Percentiles rank a stretch among this genome's conserved stretches.
phyloP scores from a whole-genome alignment of 2,888 invertebrate genomes.

The Macaria liturata region DNA sequence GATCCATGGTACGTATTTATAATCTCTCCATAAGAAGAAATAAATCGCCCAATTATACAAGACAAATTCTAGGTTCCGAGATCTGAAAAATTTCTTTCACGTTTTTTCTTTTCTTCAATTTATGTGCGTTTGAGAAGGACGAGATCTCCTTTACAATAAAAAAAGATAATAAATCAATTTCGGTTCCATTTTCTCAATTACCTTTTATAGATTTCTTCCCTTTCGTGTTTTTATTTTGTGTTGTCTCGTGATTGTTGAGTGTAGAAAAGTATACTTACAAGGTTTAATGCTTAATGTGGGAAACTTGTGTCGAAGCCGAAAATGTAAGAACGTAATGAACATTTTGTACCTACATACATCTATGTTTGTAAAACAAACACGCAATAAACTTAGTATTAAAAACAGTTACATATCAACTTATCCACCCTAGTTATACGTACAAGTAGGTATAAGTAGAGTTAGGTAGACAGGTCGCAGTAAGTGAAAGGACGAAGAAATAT shows the following conservation, averaged over 20 bases:
- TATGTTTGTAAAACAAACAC: too few species aligned
- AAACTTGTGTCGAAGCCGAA: too few species aligned
- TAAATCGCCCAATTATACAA: slow-evolving; percentile 22
- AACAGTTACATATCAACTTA: too few species aligned
- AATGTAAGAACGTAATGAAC: too few species aligned
- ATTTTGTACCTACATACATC: too few species aligned
- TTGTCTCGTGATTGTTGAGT: too few species aligned
- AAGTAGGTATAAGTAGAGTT: too few species aligned
- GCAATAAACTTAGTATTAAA: too few species aligned
- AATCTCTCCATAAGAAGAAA: slow-evolving; percentile 20
- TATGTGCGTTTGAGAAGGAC: slow-evolving; percentile 7
- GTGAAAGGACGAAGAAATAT: slow-evolving; percentile 25
- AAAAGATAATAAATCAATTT: slow-evolving; percentile 16
- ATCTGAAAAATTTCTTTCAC: slow-evolving; percentile 10
- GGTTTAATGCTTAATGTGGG: too few species aligned
- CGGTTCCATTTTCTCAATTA: slow-evolving; percentile 6
- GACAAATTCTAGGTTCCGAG: slow-evolving; percentile 16
- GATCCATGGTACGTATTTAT: slow-evolving; percentile 19
- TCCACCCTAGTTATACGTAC: too few species aligned
- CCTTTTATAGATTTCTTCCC: slow-evolving; percentile 5
- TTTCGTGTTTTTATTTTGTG: slow-evolving; percentile 1
- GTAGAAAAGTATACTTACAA: too few species aligned
- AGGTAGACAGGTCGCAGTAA: too few species aligned
- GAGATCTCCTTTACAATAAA: slow-evolving; percentile 13
- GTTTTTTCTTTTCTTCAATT: slow-evolving; percentile 10